These are phyloP conservation scores for Drosophila sulfurigaster DNA, from an alignment of 1,140 invertebrate species.

Conservation along the genomic window DNA sequence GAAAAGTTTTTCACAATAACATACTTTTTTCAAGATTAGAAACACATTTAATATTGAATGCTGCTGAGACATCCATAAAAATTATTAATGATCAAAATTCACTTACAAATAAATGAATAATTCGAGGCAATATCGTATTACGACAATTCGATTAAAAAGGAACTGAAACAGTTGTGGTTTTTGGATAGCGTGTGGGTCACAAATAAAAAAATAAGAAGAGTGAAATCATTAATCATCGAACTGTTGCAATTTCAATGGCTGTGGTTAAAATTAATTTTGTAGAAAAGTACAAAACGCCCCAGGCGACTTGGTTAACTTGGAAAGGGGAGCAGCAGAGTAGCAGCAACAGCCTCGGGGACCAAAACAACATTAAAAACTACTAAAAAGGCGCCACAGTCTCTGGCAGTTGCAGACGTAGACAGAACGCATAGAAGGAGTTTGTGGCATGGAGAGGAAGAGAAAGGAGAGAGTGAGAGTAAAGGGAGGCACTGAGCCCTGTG, in stretches of 20 bases:
- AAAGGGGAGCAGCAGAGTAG: background rate
- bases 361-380: slow-evolving; percentile 82
- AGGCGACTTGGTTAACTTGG: slow-evolving; percentile 24
- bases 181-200: slow-evolving; percentile 53
- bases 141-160: slow-evolving; percentile 32
- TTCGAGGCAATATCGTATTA: slow-evolving; percentile 70
- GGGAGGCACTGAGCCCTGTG: slow-evolving; percentile 53
- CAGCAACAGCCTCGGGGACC: slow-evolving; percentile 58
- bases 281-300: slow-evolving; percentile 63
- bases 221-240: slow-evolving; percentile 79
- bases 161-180: slow-evolving; percentile 35
- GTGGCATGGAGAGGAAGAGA: background rate
- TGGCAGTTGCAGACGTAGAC: slow-evolving; percentile 23
- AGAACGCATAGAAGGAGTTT: slow-evolving; percentile 17
- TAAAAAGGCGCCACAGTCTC: slow-evolving; percentile 51
- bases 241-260: slow-evolving; percentile 75
- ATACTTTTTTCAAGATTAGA: no score
- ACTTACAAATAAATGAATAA: slow-evolving; percentile 72
- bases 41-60: no score
- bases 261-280: slow-evolving; percentile 79
- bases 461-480: background rate
- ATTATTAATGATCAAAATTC: slow-evolving; percentile 71
- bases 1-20: no score
- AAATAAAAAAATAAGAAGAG: background rate
- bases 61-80: slow-evolving; percentile 48